Evolutionary conservation across 1,140 invertebrate species (phyloP).

Genomic region (Halictus rubicundus): DNA sequence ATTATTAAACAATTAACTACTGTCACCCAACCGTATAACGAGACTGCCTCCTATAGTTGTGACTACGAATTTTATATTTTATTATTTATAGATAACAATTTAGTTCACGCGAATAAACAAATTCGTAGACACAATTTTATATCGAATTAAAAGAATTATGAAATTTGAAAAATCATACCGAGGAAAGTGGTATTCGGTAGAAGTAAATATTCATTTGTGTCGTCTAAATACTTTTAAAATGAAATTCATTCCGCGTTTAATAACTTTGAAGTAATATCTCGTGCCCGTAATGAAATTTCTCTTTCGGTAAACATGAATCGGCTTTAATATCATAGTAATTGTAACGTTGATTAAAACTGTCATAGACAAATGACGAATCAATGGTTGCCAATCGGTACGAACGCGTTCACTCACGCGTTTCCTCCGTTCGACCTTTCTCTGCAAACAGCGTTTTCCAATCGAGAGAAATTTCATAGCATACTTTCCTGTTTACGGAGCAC

Average conservation of each 20-base stretch:
- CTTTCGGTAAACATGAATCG: not conserved
- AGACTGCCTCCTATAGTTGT: no score
- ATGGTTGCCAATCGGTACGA: not conserved
- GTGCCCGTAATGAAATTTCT: not conserved
- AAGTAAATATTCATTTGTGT: no score
- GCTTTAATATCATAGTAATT: not conserved
- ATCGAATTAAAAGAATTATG: no score
- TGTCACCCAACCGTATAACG: no score
- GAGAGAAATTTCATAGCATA: constrained; percentile 1
- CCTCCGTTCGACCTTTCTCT: not conserved
- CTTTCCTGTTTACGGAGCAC: not conserved
- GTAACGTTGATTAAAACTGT: constrained; percentile 4
- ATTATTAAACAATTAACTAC: no score
- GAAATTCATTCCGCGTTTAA: not conserved
- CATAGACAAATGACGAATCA: not conserved
- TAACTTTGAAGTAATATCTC: not conserved
- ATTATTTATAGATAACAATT: no score
- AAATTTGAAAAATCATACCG: no score
- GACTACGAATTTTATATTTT: no score
- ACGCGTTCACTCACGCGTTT: not conserved
- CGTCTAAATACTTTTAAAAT: not conserved
- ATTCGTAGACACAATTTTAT: no score
- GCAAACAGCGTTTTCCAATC: not conserved
- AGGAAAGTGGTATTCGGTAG: no score
- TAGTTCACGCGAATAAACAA: no score